Conservation (phyloP, 2,113 vertebrate genomes). For the Erythrocebus patas region DNA sequence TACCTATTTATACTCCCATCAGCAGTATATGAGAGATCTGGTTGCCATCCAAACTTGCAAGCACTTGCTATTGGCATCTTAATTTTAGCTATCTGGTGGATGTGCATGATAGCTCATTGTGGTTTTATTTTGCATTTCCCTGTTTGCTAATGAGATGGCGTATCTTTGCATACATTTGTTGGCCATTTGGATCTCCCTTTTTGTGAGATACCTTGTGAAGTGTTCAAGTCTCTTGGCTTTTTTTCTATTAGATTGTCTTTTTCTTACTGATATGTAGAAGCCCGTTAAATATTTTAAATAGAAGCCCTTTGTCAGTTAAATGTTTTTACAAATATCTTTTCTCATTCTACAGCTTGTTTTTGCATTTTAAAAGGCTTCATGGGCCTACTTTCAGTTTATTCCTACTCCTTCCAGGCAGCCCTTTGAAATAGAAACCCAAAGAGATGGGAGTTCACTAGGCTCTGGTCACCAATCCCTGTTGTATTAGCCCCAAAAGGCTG, state of each 20-base stretch:
- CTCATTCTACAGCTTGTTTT: neutral
- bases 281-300: neutral
- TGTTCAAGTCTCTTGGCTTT: neutral
- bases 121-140: neutral
- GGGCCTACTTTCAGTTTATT: neutral
- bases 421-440: neutral
- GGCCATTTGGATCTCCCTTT: neutral
- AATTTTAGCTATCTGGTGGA: neutral
- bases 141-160: neutral
- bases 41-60: neutral
- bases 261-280: neutral
- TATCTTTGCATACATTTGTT: neutral
- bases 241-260: neutral
- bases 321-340: neutral
- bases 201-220: neutral
- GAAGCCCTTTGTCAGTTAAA: neutral
- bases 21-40: neutral
- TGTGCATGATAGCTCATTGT: neutral
- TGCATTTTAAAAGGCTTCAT: neutral
- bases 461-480: neutral
- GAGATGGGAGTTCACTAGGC: neutral
- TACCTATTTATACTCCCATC: neutral
- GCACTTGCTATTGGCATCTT: neutral
- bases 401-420: neutral
- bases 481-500: neutral